phyloP scores from a whole-genome alignment of 2,888 invertebrate species.

The Nymphalis urticae region DNA sequence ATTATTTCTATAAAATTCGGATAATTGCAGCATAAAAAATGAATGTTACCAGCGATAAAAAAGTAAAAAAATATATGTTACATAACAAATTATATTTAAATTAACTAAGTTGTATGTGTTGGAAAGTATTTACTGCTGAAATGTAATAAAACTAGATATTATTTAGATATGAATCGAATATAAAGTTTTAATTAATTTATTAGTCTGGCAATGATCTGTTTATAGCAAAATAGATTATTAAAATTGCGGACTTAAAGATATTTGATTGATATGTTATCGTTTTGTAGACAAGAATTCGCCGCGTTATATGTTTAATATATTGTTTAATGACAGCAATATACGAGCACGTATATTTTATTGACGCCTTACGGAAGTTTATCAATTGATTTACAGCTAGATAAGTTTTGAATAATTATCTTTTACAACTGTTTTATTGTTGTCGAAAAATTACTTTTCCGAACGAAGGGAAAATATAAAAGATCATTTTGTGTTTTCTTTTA shows the following conservation, averaged over 20 bases:
- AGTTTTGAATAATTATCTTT: conserved; percentile 6
- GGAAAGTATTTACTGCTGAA: too few relatives aligned
- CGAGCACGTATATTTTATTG: conserved; percentile 11
- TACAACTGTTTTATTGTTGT: conserved; percentile 6
- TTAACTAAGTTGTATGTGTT: too few relatives aligned
- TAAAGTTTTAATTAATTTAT: background rate
- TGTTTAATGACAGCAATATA: conserved; percentile 12
- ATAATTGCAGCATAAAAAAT: too few relatives aligned
- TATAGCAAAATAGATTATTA: too few relatives aligned
- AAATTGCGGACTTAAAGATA: background rate
- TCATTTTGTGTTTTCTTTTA: too few relatives aligned
- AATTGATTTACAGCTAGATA: conserved; percentile 21
- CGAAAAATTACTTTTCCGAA: background rate
- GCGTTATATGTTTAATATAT: conserved; percentile 10
- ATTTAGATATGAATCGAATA: background rate
- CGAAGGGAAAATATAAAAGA: too few relatives aligned
- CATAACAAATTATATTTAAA: too few relatives aligned
- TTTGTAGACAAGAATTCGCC: background rate
- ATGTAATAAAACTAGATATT: too few relatives aligned
- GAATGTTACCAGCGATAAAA: too few relatives aligned
- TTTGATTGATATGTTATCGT: background rate
- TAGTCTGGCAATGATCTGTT: background rate
- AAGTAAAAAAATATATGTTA: too few relatives aligned
- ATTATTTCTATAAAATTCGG: too few relatives aligned
- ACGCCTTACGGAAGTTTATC: conserved; percentile 26